phyloP scores from a whole-genome alignment of 2,797 vertebrate species.

The Semotilus atromaculatus region DNA sequence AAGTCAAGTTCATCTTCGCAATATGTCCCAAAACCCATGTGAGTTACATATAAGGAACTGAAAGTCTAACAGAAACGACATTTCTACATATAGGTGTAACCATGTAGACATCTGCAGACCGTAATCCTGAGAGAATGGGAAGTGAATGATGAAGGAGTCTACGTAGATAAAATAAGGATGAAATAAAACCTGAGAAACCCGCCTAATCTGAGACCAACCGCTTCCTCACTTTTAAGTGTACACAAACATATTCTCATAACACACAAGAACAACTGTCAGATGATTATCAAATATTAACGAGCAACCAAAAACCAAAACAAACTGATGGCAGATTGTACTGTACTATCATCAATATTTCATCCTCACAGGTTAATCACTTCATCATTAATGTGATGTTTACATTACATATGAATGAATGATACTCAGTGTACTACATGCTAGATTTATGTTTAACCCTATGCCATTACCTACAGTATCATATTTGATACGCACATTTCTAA shows the following conservation, averaged over 20 bases:
- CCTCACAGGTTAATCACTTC: neutral
- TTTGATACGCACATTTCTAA: too few relatives aligned
- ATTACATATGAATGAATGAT: too few relatives aligned
- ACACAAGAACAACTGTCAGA: neutral
- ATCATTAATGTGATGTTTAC: neutral
- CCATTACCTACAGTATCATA: neutral
- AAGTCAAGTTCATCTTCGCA: neutral
- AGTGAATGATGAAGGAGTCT: neutral
- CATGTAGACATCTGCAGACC: neutral
- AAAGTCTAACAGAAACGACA: neutral
- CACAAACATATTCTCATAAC: neutral
- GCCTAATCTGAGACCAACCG: neutral
- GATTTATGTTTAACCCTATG: neutral
- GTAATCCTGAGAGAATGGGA: neutral
- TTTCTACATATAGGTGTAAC: neutral
- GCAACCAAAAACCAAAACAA: neutral
- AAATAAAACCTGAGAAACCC: neutral
- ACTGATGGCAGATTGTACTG: neutral
- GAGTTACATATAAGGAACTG: slow-evolving; percentile 16
- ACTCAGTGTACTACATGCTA: neutral
- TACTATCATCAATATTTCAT: neutral
- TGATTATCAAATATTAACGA: neutral
- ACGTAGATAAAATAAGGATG: neutral
- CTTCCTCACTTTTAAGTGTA: neutral
- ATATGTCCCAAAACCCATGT: neutral